Percentiles rank a stretch among this genome's conserved stretches.
phyloP scores from a whole-genome alignment of 2,888 invertebrate genomes.

The Siphlonurus alternatus region DNA sequence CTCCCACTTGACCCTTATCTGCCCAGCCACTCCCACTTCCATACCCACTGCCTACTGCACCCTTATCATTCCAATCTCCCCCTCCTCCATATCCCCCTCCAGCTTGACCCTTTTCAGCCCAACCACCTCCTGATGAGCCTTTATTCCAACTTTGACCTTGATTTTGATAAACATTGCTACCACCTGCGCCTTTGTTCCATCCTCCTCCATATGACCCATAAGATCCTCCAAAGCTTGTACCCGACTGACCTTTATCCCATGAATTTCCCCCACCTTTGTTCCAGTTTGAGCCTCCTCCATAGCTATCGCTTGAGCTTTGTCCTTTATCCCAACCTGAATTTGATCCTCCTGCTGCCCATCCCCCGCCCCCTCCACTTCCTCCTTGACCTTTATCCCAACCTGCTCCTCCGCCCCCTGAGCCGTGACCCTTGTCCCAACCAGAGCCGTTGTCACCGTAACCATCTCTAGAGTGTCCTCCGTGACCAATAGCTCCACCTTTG shows the following conservation, averaged over 20 bases:
- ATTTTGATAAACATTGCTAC: no score
- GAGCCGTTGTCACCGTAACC: background rate
- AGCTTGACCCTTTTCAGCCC: background rate
- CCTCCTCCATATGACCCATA: no score
- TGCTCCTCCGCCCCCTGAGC: background rate
- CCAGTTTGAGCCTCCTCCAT: background rate
- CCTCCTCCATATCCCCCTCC: background rate
- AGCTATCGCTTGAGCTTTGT: background rate
- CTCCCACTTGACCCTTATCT: background rate
- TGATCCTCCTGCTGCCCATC: no score
- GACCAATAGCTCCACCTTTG: background rate
- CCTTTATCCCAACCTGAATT: conserved; percentile 3
- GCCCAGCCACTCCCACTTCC: background rate
- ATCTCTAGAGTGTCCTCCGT: background rate
- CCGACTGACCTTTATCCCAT: background rate
- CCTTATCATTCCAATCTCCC: background rate
- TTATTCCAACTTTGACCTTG: background rate
- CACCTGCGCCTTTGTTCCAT: background rate
- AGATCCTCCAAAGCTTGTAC: background rate
- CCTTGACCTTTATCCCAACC: background rate
- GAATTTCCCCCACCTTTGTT: background rate
- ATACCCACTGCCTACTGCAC: no score
- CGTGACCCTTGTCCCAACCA: background rate
- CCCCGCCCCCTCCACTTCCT: background rate
- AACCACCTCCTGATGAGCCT: background rate